phyloP scores from a whole-genome alignment of 1,140 invertebrate species.

The Spodoptera frugiperda region DNA sequence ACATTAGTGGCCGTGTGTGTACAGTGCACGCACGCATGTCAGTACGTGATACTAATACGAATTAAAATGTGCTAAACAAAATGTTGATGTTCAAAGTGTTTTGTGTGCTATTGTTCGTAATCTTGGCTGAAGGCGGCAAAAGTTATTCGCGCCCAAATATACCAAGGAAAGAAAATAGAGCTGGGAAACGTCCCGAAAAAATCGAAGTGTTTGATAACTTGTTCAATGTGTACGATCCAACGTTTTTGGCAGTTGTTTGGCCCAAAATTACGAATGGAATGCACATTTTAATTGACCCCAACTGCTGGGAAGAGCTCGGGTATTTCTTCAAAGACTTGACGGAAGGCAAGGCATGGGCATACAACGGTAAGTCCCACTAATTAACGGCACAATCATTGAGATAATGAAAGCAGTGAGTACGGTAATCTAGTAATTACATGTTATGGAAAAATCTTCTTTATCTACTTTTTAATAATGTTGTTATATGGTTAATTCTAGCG shows the following conservation, averaged over 20 bases:
- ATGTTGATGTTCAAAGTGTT: constrained; percentile 54
- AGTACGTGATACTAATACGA: background rate
- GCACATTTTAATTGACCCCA: constrained; percentile 71
- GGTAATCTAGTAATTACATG: constrained; percentile 29
- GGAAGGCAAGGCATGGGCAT: constrained; percentile 80
- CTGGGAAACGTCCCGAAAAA: constrained; percentile 54
- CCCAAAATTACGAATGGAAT: constrained; percentile 82
- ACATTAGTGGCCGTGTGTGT: constrained; percentile 32
- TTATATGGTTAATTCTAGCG: too few relatives aligned
- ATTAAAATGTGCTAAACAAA: constrained; percentile 47
- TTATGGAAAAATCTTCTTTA: constrained; percentile 12
- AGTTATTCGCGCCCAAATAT: constrained; percentile 53
- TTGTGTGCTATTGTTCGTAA: constrained; percentile 61
- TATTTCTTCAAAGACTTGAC: constrained; percentile 77
- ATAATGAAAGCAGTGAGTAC: constrained; percentile 29
- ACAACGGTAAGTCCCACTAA: constrained; percentile 71
- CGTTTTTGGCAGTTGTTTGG: constrained; percentile 83
- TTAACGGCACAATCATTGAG: constrained; percentile 3
- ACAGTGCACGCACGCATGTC: constrained; percentile 34
- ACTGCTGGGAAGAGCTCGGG: constrained; percentile 78
- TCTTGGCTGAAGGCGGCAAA: constrained; percentile 55
- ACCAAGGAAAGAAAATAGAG: constrained; percentile 62
- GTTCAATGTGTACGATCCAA: constrained; percentile 80
- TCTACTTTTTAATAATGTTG: too few relatives aligned
- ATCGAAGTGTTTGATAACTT: constrained; percentile 75